Conservation (phyloP, 2,113 vertebrate species). For the Coptodon bakossiorum region DNA sequence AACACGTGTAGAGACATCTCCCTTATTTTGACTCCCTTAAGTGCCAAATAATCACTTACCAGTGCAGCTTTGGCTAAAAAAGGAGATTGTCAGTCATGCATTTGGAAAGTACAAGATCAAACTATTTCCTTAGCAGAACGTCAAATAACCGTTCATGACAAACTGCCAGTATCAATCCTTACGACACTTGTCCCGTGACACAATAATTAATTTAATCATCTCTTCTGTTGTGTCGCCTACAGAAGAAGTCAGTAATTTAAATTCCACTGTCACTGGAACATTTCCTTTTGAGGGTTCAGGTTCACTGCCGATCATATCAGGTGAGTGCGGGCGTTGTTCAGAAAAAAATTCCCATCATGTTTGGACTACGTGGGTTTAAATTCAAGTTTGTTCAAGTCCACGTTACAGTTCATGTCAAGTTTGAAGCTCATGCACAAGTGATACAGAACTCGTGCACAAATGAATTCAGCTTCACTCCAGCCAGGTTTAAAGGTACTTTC, state of each 20-base stretch:
- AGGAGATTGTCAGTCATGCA: not conserved
- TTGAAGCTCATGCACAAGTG: not conserved
- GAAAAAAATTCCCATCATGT: not conserved
- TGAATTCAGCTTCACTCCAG: not conserved
- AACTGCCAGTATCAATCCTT: not conserved
- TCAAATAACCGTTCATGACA: not conserved
- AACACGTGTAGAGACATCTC: not conserved
- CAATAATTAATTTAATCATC: not conserved
- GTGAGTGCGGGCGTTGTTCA: not conserved
- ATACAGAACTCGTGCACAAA: not conserved
- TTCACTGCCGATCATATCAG: not conserved
- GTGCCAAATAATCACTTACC: too few species aligned
- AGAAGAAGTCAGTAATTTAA: not conserved
- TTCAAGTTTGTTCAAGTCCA: not conserved
- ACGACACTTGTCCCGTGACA: not conserved
- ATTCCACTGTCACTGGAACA: not conserved
- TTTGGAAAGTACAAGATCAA: not conserved
- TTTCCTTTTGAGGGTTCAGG: not conserved
- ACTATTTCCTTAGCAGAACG: not conserved
- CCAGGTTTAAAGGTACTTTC: not conserved
- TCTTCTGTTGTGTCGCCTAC: not conserved
- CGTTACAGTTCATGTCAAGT: not conserved
- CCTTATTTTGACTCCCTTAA: too few species aligned
- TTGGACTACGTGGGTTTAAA: not conserved
- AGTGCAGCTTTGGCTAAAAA: not conserved